Conservation (phyloP, 1,140 invertebrate genomes). For the Paramacrobiotus metropolitanus region DNA sequence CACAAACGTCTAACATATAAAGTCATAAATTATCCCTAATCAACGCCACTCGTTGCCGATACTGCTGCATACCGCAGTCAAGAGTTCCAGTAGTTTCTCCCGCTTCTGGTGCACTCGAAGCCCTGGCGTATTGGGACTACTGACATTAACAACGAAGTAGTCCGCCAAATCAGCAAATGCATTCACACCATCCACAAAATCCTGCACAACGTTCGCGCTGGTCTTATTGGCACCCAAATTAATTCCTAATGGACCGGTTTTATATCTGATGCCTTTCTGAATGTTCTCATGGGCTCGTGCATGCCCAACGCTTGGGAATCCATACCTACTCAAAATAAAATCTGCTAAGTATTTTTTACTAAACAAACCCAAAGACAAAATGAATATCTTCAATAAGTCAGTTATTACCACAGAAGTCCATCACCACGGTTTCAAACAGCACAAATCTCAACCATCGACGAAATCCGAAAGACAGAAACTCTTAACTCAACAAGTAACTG, state of each 20-base stretch:
- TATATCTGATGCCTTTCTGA: slow-evolving; percentile 18
- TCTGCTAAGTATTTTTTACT: too few relatives aligned
- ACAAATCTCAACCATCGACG: neutral
- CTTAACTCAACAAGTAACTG: too few relatives aligned
- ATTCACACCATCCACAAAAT: slow-evolving; percentile 40
- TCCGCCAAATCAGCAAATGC: slow-evolving; percentile 26
- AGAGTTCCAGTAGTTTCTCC: slow-evolving; percentile 41
- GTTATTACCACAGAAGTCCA: too few relatives aligned
- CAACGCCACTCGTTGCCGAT: neutral
- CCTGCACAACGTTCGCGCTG: slow-evolving; percentile 41
- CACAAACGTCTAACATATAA: neutral
- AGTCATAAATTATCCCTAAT: neutral
- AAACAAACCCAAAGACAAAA: too few relatives aligned
- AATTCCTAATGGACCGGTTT: slow-evolving; percentile 38
- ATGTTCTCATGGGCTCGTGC: slow-evolving; percentile 31
- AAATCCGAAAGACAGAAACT: too few relatives aligned
- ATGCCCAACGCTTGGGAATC: slow-evolving; percentile 90
- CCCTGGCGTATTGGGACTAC: slow-evolving; percentile 31
- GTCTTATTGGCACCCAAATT: slow-evolving; percentile 89
- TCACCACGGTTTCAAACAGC: neutral
- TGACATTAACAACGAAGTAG: slow-evolving; percentile 30
- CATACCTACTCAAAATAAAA: slow-evolving; percentile 38
- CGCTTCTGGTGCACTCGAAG: slow-evolving; percentile 44
- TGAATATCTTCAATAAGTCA: too few relatives aligned
- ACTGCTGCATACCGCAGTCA: slow-evolving; percentile 31